Evolutionary conservation across 2,888 invertebrate species (phyloP), one percentile per base, ranked within the genome.

Genomic region (Torymus aiolomorphi): DNA sequence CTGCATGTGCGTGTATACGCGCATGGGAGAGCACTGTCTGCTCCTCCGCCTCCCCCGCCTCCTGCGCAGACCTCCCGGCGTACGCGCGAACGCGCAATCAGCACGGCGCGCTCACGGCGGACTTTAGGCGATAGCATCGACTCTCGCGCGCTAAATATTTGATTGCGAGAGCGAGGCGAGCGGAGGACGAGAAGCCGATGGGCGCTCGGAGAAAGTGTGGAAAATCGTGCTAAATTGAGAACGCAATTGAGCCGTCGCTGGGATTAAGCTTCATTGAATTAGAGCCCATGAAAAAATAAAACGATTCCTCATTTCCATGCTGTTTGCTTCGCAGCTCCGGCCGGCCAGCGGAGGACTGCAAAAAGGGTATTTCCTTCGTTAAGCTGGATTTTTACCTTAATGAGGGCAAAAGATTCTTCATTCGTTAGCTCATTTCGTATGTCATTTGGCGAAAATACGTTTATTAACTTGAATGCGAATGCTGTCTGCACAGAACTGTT

Each of bases 121-220:
- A 54, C 66, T 75, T 65, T 66, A 18, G 51, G 56, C 77, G 65
- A 76, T 76, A 77, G 59, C 71, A 82, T 72, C 77, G 67, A 80
- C 71, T 79, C 69, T 75, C 74, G 56, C 73, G 70, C 71, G 66
- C 72, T 78, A 80, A 82, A 78, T 80, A 69, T 80, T 80, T 76
- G 76, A 77, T 76, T 65, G 76, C 61, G 76, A 31, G 31, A 31
- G 31, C 31, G 31, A 31, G 31, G 65, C 49, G 54, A 0, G 52
- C 5, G 16, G 24, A 20, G 74, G 13, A 57, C 54, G 20, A 14
- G 12, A 20, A 11, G 18, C 12, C 63, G 31, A 61, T 18, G 14
- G 16, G 54, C n/a, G 54, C 20, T 51, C 63, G 18, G 31, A 49
- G 57, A 31, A 5, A 3, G 31, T 31, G 14, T 11, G 56, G 65